Evolutionary conservation across 2,797 vertebrate genomes (phyloP), one percentile per base, ranked within the genome.

Genomic region (Trematomus bernacchii): DNA sequence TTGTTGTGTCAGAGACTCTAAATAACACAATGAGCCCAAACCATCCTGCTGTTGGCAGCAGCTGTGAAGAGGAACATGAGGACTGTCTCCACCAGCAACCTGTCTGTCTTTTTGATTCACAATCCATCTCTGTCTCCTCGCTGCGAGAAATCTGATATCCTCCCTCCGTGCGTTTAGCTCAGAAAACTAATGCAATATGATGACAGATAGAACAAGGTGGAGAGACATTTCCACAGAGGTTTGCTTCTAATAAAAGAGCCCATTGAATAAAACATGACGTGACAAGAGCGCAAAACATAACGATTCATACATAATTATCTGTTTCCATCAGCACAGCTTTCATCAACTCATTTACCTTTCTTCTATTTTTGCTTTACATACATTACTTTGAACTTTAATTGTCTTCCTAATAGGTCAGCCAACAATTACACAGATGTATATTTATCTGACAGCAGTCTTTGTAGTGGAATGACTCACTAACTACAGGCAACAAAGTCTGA

Each of bases 1-100:
- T 73, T 82, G 87, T 88, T 86, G 85, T 89, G 89, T 86, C 84
- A 86, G 71, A 77, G 88, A 40, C 71, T 71, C 72, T 40, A 71
- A 82, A 77, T 6, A 60, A 79, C 71, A 91, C 87, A 89, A 89
- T 71, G 90, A 77, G 47, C 55, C 21, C 48, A 23, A 58, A 84
- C 73, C 14, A 64, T 53, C 68, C 80, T 48, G 71, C 82, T 86
- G 87, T 51, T 86, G 86, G 87, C 86, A 86, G 83, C 82, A 58
- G 72, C 73, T 83, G 83, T 78, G 84, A 73, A 76, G 77, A 82
- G 87, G 85, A 84, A 84, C 79, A 82, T 23, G 75, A 86, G 76
- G 74, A 86, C 78, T 0, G 73, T 79, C 80, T 78, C 83, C 80
- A 53, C 69, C 71, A 33, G 33, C n/a, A 48, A 80, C 73, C 71